Base-by-base conservation (phyloP, 2,888 invertebrate genomes). In the Merodon equestris region DNA sequence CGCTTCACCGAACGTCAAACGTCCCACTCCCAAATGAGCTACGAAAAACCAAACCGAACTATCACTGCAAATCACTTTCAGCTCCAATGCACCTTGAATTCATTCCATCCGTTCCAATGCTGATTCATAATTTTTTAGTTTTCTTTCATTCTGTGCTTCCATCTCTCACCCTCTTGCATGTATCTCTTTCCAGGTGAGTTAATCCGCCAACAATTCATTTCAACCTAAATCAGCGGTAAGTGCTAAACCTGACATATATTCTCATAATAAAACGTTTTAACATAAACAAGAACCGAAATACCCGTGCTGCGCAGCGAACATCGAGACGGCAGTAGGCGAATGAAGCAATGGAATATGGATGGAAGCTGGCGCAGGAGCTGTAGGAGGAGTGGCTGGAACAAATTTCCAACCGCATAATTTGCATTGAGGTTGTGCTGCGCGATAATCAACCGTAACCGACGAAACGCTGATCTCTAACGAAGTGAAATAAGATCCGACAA, bases 191-290 rank as follows among this genome's bases (percentile, higher is more conserved):
- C 79, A 79, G 74, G 79, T 79, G 79, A 79, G 79, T 79, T 79
- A 79, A 74, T 74, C 74, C 79, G 68, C 79, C 79, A 74, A 64
- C 79, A 79, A 79, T 79, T 79, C 79, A 64, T 74, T 79, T 60
- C 64, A 73, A 70, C 73, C 79, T 79, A 79, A 74, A 79, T 79
- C 79, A 79, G 68, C 74, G 79, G 79, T 74, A 79, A 79, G 79
- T 79, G 79, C 79, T 79, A 79, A 79, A 70, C 79, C 79, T 79
- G 79, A 79, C 79, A 74, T 79, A 79, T 74, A 79, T 74, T 79
- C 79, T 74, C 79, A 74, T 79, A 79, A 79, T 79, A 79, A 74
- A 79, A 74, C 56, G 74, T 79, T 79, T 70, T 50, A 74, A 68
- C 79, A 70, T 74, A 79, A 79, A 74, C 74, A 74, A 72, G 48